Conservation (phyloP, 2,888 invertebrate species). For the Eubasilissa splendida region DNA sequence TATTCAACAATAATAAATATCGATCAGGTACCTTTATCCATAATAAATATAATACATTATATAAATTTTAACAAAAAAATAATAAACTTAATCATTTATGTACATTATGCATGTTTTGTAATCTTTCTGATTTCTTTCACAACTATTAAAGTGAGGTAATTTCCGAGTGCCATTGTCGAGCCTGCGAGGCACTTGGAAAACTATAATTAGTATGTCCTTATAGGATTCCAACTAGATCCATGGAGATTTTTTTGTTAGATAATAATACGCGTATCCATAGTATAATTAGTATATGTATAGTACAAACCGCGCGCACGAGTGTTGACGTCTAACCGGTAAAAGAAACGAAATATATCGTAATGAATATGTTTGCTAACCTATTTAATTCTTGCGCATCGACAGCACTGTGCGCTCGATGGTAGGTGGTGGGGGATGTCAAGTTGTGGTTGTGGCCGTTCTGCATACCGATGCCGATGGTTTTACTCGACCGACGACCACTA, state of each 20-base stretch:
- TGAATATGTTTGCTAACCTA: conserved; percentile 44
- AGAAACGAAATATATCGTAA: not conserved
- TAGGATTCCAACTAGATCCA: conserved; percentile 12
- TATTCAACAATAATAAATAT: no score
- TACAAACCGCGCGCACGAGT: not conserved
- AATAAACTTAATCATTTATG: no score
- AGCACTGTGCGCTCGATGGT: conserved; percentile 51
- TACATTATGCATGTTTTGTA: no score
- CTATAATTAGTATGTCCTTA: not conserved
- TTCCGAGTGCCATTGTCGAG: no score
- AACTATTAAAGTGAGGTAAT: no score
- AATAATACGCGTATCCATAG: not conserved
- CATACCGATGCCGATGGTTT: conserved; percentile 39
- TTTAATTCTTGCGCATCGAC: conserved; percentile 55
- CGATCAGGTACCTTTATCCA: no score
- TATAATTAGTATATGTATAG: not conserved
- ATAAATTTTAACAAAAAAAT: no score
- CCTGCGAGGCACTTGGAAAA: no score
- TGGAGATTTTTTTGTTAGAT: not conserved
- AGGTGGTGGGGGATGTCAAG: conserved; percentile 38
- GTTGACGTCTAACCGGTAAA: not conserved
- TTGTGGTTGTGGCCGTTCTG: conserved; percentile 48
- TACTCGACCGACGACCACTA: conserved; percentile 1
- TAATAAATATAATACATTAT: no score
- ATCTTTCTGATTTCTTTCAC: no score